phyloP scores from a whole-genome alignment of 2,797 vertebrate genomes.

The Epinephelus coioides region DNA sequence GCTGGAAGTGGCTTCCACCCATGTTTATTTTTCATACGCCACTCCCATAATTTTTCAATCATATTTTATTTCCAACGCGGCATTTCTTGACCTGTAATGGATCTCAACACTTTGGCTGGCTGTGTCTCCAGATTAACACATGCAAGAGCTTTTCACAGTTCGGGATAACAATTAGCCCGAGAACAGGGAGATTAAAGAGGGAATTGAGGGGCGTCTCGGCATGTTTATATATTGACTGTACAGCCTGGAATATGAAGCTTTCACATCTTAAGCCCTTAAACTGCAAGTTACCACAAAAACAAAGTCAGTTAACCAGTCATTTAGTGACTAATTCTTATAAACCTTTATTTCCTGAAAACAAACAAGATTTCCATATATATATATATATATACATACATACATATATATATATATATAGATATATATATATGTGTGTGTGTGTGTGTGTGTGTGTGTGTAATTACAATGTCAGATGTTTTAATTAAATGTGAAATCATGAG shows the following conservation, averaged over 20 bases:
- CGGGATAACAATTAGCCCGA: slow-evolving; percentile 47
- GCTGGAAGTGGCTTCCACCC: slow-evolving; percentile 60
- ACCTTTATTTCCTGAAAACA: slow-evolving; percentile 1
- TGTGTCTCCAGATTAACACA: slow-evolving; percentile 33
- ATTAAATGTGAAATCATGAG: too few species aligned
- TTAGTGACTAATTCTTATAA: neutral
- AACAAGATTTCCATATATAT: too few species aligned
- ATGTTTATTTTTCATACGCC: slow-evolving; percentile 68
- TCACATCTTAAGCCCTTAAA: slow-evolving; percentile 6
- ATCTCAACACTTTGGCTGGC: slow-evolving; percentile 29
- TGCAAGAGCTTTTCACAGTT: slow-evolving; percentile 30
- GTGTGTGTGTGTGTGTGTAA: too few species aligned
- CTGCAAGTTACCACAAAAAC: neutral
- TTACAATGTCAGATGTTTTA: too few species aligned
- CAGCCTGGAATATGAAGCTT: neutral
- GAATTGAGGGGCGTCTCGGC: neutral
- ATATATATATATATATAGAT: too few species aligned
- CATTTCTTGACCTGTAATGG: slow-evolving; percentile 42
- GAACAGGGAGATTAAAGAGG: slow-evolving; percentile 30
- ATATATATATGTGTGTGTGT: too few species aligned
- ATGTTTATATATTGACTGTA: slow-evolving; percentile 10
- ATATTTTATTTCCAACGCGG: slow-evolving; percentile 51
- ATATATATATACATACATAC: too few species aligned
- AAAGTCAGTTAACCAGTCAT: neutral
- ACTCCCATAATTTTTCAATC: slow-evolving; percentile 65